phyloP scores from a whole-genome alignment of 2,888 invertebrate species.

The Sesia apiformis region DNA sequence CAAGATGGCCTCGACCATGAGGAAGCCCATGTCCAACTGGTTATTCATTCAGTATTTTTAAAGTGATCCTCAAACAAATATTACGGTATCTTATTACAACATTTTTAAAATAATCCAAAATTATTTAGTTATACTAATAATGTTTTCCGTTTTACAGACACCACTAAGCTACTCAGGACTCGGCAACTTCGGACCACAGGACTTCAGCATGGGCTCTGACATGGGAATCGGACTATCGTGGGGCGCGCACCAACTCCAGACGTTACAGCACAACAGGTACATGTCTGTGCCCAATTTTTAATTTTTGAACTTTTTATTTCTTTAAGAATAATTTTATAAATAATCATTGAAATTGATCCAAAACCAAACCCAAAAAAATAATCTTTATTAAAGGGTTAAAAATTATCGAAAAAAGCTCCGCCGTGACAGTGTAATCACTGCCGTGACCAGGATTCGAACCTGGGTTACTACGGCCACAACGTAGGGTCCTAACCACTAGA shows the following conservation, averaged over 20 bases:
- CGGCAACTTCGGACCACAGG: slow-evolving; percentile 82
- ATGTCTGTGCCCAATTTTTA: slow-evolving; percentile 62
- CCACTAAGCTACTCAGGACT: slow-evolving; percentile 77
- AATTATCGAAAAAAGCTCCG: slow-evolving; percentile 10
- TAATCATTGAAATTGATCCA: neutral
- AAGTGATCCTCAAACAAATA: too few relatives aligned
- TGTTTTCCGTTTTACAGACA: slow-evolving; percentile 42
- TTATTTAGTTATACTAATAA: too few relatives aligned
- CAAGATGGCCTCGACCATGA: too few relatives aligned
- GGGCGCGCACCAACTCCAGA: slow-evolving; percentile 81
- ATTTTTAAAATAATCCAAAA: too few relatives aligned
- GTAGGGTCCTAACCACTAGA: slow-evolving; percentile 77
- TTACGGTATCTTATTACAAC: too few relatives aligned
- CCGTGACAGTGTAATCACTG: slow-evolving; percentile 49
- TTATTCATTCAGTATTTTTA: too few relatives aligned
- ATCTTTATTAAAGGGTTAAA: too few relatives aligned
- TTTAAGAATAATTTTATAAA: neutral
- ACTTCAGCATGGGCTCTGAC: slow-evolving; percentile 84
- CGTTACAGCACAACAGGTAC: slow-evolving; percentile 81
- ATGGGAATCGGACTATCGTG: slow-evolving; percentile 81
- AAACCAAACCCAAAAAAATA: neutral
- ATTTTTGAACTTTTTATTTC: neutral
- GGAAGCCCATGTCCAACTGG: too few relatives aligned
- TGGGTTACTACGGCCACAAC: slow-evolving; percentile 78
- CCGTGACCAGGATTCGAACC: slow-evolving; percentile 82